Evolutionary conservation across 1,140 invertebrate species (phyloP), one percentile per base, ranked within the genome.

Genomic region (Laupala kohalensis): DNA sequence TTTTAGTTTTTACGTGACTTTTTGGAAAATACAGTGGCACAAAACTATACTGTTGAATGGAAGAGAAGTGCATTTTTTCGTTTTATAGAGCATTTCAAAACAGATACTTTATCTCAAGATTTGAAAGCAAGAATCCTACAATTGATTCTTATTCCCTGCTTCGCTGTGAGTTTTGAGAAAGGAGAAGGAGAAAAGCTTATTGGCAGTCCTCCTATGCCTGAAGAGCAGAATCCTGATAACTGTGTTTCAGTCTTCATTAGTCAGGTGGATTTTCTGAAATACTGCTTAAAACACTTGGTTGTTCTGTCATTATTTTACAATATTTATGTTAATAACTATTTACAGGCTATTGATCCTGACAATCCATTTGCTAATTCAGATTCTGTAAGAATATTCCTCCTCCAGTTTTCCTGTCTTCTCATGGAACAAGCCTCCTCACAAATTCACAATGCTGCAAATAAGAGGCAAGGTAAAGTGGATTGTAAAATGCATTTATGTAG

Each of bases 351-450:
- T 74, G 93, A 97, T 79, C 94, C 94, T 0, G 94, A 96, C 37
- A 93, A 95, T 79, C 91, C 93, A 0, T 92, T 93, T 78, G 89
- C 87, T 3, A 92, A 90, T 67, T 92, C 93, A 12, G 94, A 97
- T 79, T 91, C 92, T 64, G 93, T 99, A 0, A 84, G 95, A 67
- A 99, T 99, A 72, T 88, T 95, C 3, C 79, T 99, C 2, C 84
- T 99, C 5, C 97, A 99, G 82, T 92, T 99, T 76, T 96, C 95
- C 0, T 98, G 95, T 79, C 81, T 99, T 2, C 78, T 99, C 9
- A 92, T 99, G 0, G 96, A 99, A 79, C 92, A 97, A 76, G 96
- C 96, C 4, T 93, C 95, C 0, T 88, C 92, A 63, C 95, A 99
- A 77, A 98, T 99, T 74, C 96, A 99, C 80, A 94, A 97, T 81